Percentiles rank a stretch among this genome's conserved stretches.
Conservation (phyloP, 2,888 invertebrate genomes). For the Onthophagus sagittarius region DNA sequence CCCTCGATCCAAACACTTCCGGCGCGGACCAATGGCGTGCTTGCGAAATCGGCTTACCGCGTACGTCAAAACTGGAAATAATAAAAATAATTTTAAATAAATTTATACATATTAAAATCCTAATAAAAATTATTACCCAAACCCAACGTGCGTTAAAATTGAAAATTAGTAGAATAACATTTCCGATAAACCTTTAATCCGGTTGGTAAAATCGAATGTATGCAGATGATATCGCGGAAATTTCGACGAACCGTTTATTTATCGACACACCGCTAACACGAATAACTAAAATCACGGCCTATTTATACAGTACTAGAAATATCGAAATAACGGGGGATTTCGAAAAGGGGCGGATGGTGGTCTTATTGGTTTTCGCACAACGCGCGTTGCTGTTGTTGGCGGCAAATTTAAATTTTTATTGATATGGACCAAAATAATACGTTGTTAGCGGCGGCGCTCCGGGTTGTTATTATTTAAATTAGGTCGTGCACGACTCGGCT, state of each 20-base stretch:
- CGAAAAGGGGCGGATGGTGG: neutral
- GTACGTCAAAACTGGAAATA: constrained; percentile 75
- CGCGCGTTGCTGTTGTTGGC: neutral
- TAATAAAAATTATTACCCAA: too few relatives aligned
- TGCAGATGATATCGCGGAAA: neutral
- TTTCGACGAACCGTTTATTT: neutral
- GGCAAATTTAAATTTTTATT: neutral
- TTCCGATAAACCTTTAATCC: neutral
- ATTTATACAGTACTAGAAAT: neutral
- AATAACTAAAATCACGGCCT: neutral
- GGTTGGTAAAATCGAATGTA: neutral
- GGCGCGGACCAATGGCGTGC: constrained; percentile 83
- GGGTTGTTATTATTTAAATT: neutral
- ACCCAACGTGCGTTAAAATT: neutral
- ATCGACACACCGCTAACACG: neutral
- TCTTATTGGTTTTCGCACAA: constrained; percentile 5
- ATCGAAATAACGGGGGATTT: neutral
- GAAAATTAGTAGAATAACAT: neutral
- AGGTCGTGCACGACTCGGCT: neutral
- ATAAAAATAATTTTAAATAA: neutral
- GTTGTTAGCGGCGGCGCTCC: neutral
- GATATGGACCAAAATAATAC: neutral
- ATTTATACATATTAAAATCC: too few relatives aligned
- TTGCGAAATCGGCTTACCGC: constrained; percentile 74
- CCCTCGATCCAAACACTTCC: constrained; percentile 80